Base-by-base conservation (phyloP, 1,140 invertebrate species). In the Lepidurus arcticus region DNA sequence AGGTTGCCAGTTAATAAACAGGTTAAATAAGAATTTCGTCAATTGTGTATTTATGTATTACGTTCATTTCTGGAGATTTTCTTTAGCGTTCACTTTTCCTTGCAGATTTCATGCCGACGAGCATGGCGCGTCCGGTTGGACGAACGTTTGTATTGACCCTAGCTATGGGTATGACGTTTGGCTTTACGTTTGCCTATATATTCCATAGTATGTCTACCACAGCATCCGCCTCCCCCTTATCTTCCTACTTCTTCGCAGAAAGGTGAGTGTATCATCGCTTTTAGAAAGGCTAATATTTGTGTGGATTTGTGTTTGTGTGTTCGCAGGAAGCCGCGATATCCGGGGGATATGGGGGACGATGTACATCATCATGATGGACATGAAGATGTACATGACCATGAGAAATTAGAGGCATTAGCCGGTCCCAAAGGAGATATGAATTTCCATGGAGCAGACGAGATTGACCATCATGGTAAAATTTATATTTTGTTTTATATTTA, bases 81-180 rank as follows among this genome's bases (percentile, higher is more conserved):
- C 21, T 65, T 65, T 65, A 65, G 6, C 21, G 3, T 1, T 65
- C 21, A 16, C 21, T 65, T 65, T 65, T 1, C 16, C 21, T 65
- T 65, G n/a, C 53, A 65, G 53, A 10, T 65, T 65, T 65, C 7
- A 21, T 21, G 53, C 53, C 53, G 21, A 21, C 8, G 13, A 65
- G 6, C 21, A 65, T 65, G 44, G 75, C 45, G 42, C 73, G 78
- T 21, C 47, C 78, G 21, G 34, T 74, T 13, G 73, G 78, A 73
- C 73, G 73, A 13, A 47, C 42, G 10, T 78, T 73, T n/a, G 73
- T 78, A 16, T 53, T 78, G 24, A 78, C 78, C 6, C 73, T 78
- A 44, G 78, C 78, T n/a, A 74, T 74, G 21, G 78, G 78, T 24
- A 74, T 78, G 42, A 78, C 78, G 42, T 74, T 75, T n/a, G 78